A percentile compares a stretch with the other conserved stretches of the same genome.
These are phyloP conservation scores for Drosophila subobscura DNA, from an alignment of 1,140 invertebrate genomes.

Conservation along the genomic window DNA sequence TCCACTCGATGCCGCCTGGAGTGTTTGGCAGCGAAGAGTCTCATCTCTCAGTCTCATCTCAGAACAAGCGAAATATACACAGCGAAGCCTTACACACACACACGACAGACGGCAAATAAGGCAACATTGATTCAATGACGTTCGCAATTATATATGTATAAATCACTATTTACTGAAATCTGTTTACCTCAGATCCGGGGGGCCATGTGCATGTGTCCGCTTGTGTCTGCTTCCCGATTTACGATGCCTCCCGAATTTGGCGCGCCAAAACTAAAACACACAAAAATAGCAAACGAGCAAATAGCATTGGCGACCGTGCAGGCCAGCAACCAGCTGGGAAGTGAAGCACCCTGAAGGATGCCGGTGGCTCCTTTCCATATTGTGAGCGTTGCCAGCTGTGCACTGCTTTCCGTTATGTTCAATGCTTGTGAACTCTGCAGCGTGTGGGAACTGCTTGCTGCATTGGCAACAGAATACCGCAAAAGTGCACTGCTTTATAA, in stretches of 20 bases:
- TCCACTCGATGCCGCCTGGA: neutral
- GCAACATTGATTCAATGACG: constrained; percentile 2
- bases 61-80: constrained; percentile 18
- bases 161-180: constrained; percentile 23
- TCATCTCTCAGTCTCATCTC: neutral
- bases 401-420: neutral
- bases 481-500: too few relatives aligned
- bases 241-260: neutral
- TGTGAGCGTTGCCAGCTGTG: constrained; percentile 6
- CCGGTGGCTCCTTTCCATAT: neutral
- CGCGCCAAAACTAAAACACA: neutral
- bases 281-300: neutral
- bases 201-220: constrained; percentile 11
- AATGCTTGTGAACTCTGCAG: too few relatives aligned
- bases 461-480: too few relatives aligned
- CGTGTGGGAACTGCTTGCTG: too few relatives aligned
- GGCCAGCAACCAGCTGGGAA: constrained; percentile 60
- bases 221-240: neutral
- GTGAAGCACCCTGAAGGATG: constrained; percentile 28
- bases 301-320: constrained; percentile 41
- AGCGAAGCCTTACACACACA: constrained; percentile 13
- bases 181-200: constrained; percentile 35
- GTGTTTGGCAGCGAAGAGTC: neutral
- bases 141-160: constrained; percentile 37
- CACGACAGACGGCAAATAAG: neutral